A percentile compares a stretch with the other conserved stretches of the same genome.
These are phyloP conservation scores for Drosophila orena DNA, from an alignment of 1,140 invertebrate species.

Conservation along the genomic window DNA sequence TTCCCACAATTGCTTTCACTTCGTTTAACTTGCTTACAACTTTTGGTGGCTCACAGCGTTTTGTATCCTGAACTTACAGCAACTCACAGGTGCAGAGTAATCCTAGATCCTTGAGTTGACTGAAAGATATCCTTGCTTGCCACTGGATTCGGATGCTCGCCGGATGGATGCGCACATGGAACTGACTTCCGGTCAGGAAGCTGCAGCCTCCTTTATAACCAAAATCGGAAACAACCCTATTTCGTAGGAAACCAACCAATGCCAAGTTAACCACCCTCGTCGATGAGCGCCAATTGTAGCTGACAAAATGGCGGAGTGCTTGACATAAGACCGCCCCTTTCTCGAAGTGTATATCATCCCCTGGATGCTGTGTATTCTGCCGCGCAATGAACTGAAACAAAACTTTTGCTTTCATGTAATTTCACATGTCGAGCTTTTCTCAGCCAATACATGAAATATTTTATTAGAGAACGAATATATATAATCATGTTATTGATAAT, in stretches of 20 bases:
- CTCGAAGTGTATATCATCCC: background rate
- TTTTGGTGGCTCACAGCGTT: background rate
- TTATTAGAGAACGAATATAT: too few relatives aligned
- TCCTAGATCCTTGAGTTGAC: background rate
- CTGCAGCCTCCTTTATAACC: constrained; percentile 70
- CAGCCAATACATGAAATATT: too few relatives aligned
- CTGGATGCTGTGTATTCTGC: constrained; percentile 22
- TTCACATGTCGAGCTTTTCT: background rate
- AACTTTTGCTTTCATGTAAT: background rate
- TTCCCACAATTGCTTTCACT: too few relatives aligned
- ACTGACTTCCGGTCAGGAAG: constrained; percentile 49
- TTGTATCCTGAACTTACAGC: constrained; percentile 22
- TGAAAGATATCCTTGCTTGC: background rate
- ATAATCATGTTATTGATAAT: too few relatives aligned
- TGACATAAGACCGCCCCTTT: constrained; percentile 16
- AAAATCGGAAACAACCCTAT: constrained; percentile 13
- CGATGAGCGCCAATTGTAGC: constrained; percentile 32
- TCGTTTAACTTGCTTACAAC: background rate
- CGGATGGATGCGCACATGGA: constrained; percentile 32
- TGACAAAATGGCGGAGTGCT: constrained; percentile 62
- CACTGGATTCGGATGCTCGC: constrained; percentile 18
- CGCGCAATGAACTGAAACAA: background rate
- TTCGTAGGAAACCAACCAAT: constrained; percentile 41
- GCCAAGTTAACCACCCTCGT: background rate
- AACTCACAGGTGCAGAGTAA: constrained; percentile 13